Conservation (phyloP, 2,113 vertebrate genomes). For the Eulemur rufifrons region DNA sequence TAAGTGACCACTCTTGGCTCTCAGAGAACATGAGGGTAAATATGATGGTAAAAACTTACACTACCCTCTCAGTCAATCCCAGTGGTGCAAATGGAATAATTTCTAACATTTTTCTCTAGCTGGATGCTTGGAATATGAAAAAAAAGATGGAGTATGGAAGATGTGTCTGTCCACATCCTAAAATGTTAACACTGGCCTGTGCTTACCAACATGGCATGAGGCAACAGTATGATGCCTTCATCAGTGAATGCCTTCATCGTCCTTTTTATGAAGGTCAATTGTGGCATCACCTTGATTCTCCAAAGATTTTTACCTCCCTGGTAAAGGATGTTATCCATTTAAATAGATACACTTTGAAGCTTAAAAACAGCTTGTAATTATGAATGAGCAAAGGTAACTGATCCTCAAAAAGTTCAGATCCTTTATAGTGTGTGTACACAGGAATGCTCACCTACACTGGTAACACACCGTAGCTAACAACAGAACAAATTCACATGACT, state of each 20-base stretch:
- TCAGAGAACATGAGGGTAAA: not conserved
- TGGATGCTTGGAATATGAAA: not conserved
- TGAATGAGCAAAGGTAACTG: not conserved
- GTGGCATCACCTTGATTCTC: not conserved
- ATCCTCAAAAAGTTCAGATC: not conserved
- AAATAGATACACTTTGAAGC: not conserved
- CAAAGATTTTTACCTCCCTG: not conserved
- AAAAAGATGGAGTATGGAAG: too few species aligned
- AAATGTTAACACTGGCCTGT: not conserved
- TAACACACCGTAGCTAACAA: not conserved
- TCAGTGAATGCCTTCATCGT: not conserved
- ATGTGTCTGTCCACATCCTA: not conserved
- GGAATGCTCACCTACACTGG: not conserved
- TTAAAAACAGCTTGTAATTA: not conserved
- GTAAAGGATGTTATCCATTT: not conserved
- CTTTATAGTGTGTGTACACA: not conserved
- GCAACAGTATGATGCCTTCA: not conserved
- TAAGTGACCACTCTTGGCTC: not conserved
- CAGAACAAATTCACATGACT: not conserved
- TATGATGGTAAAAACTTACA: fast-evolving
- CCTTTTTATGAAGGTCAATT: not conserved
- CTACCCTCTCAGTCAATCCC: not conserved
- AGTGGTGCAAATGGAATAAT: not conserved
- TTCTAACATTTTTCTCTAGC: not conserved
- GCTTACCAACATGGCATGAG: not conserved